Conservation (phyloP, 2,113 vertebrate species). For the Xenopus laevis region DNA sequence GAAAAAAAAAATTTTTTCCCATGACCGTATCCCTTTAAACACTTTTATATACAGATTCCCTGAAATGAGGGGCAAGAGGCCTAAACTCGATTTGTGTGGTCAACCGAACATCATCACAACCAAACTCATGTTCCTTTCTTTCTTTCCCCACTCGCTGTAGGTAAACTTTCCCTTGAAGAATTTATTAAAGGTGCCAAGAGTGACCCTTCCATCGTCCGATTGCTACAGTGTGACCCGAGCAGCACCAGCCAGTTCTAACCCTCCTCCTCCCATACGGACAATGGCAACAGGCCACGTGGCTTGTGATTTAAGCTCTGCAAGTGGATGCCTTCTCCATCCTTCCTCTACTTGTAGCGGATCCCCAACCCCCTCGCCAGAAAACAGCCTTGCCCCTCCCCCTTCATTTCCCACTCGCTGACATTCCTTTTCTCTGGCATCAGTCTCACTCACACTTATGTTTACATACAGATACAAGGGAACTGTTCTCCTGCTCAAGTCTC, state of each 20-base stretch:
- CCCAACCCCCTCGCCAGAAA: constrained; percentile 47
- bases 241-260: constrained; percentile 76
- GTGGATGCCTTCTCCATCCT: constrained; percentile 64
- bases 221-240: constrained; percentile 79
- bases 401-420: constrained; percentile 22
- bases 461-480: constrained; percentile 49
- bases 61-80: too few relatives aligned
- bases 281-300: constrained; percentile 55
- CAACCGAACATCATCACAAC: too few relatives aligned
- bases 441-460: constrained; percentile 51
- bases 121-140: too few relatives aligned
- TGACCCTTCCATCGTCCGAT: constrained; percentile 76
- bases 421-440: constrained; percentile 28
- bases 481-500: constrained; percentile 9
- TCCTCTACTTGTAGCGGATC: constrained; percentile 54
- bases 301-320: constrained; percentile 67
- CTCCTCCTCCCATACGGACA: constrained; percentile 47
- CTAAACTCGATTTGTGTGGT: too few relatives aligned
- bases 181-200: constrained; percentile 86
- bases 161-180: constrained; percentile 77
- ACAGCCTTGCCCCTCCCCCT: constrained; percentile 44
- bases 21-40: too few relatives aligned
- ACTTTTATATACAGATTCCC: too few relatives aligned
- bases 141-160: constrained; percentile 48
- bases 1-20: too few relatives aligned